Conservation (phyloP, 2,888 invertebrate genomes). For the Pogonocherus hispidulus region DNA sequence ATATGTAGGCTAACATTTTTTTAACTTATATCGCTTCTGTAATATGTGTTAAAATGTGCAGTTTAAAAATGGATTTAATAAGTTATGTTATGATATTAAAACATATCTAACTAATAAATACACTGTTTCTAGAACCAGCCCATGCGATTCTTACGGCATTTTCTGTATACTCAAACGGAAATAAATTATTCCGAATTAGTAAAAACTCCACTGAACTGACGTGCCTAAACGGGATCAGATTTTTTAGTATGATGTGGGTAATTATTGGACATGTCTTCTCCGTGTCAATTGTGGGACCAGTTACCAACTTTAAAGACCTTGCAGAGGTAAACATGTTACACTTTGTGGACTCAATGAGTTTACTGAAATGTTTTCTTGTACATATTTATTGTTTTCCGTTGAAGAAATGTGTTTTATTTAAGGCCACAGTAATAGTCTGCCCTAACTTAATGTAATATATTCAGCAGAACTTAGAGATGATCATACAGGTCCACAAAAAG, state of each 20-base stretch:
- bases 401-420: too few relatives aligned
- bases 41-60: too few relatives aligned
- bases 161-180: conserved; percentile 41
- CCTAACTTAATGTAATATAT: too few relatives aligned
- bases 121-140: neutral
- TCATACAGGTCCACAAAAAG: too few relatives aligned
- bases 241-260: conserved; percentile 66
- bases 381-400: too few relatives aligned
- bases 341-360: too few relatives aligned
- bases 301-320: conserved; percentile 12
- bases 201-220: conserved; percentile 37
- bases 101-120: neutral
- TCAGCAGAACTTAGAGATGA: too few relatives aligned
- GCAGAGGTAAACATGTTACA: neutral
- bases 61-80: neutral
- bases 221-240: conserved; percentile 50
- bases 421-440: too few relatives aligned
- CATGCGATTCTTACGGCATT: neutral
- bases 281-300: conserved; percentile 14
- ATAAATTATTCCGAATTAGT: conserved; percentile 44
- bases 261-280: conserved; percentile 65
- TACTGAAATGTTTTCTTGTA: neutral
- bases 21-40: too few relatives aligned
- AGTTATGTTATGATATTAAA: neutral
- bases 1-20: too few relatives aligned